Evolutionary conservation across 2,888 invertebrate species (phyloP).

Genomic region (Lycocerus yunnanus): DNA sequence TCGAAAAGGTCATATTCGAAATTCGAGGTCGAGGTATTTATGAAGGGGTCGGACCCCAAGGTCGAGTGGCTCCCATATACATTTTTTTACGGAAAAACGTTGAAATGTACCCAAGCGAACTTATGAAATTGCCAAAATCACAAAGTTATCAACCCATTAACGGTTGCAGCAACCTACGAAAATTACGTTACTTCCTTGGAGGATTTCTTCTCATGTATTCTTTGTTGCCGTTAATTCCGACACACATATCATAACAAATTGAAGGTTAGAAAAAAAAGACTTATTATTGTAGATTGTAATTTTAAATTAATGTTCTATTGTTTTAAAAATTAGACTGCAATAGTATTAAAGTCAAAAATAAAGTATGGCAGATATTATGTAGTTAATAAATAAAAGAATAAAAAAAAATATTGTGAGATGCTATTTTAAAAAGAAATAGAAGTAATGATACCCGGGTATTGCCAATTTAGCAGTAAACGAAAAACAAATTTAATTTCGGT

Average conservation of each 20-base stretch:
- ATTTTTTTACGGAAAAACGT: no score
- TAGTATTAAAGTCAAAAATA: not conserved
- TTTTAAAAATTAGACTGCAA: not conserved
- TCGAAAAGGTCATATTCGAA: no score
- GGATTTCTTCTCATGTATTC: not conserved
- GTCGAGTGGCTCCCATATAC: no score
- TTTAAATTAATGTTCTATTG: not conserved
- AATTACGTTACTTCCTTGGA: no score
- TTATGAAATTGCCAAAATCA: not conserved
- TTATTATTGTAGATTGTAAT: not conserved
- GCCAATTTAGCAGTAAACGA: conserved; percentile 31
- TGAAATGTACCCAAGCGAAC: no score
- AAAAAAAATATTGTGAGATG: not conserved
- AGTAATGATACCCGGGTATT: conserved; percentile 25
- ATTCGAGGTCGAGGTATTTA: no score
- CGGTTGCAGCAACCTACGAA: not conserved
- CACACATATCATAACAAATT: not conserved
- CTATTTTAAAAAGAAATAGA: conserved; percentile 9
- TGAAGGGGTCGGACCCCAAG: no score
- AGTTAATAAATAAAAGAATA: not conserved
- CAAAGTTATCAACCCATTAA: not conserved
- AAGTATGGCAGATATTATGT: not conserved
- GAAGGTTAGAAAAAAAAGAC: not conserved
- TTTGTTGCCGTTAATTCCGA: not conserved
- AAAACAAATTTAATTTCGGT: conserved; percentile 51